phyloP scores from a whole-genome alignment of 2,797 vertebrate genomes.

The Sylvilagus floridanus region DNA sequence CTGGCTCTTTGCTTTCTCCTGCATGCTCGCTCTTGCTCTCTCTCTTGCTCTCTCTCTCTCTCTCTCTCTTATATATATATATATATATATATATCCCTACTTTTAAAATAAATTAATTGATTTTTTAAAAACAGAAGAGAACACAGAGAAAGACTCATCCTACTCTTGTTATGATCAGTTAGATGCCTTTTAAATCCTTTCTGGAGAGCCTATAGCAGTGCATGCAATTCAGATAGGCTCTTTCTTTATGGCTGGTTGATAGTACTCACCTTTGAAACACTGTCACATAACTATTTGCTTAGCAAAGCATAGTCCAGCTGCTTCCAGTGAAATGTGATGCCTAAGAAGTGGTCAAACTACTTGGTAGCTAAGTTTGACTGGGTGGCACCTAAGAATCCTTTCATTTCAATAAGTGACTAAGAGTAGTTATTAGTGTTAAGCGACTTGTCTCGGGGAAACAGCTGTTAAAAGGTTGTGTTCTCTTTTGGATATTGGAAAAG shows the following conservation, averaged over 20 bases:
- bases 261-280: neutral
- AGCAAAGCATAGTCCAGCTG: neutral
- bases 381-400: slow-evolving; percentile 7
- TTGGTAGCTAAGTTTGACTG: slow-evolving; percentile 19
- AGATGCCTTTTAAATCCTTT: neutral
- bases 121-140: neutral
- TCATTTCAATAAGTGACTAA: slow-evolving; percentile 42
- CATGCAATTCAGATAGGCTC: neutral
- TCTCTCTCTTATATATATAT: too few species aligned
- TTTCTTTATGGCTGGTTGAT: neutral
- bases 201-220: neutral
- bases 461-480: neutral
- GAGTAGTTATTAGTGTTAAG: slow-evolving; percentile 12
- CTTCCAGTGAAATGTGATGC: slow-evolving; percentile 19
- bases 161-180: neutral
- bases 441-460: slow-evolving; percentile 42
- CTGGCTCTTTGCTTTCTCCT: too few species aligned
- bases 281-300: neutral
- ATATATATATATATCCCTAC: too few species aligned
- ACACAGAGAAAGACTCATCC: neutral
- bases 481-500: slow-evolving; percentile 27
- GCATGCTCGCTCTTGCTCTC: too few species aligned
- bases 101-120: too few species aligned
- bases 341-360: neutral
- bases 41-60: too few species aligned